Evolutionary conservation across 2,888 invertebrate genomes (phyloP), one percentile per base, ranked within the genome.

Genomic region (Meghimatium bilineatum): DNA sequence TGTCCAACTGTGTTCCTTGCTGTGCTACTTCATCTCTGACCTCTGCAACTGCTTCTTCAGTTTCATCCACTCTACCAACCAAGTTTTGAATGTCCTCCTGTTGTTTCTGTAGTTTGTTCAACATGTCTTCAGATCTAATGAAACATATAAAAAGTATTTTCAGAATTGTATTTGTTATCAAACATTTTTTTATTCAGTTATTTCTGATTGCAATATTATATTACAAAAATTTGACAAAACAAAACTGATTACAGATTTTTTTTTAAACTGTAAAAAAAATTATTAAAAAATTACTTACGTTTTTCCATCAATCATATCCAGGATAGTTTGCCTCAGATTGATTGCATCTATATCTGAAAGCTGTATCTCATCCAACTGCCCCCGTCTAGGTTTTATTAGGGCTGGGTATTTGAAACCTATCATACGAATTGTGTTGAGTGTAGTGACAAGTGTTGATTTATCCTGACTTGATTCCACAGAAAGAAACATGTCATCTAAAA

Each of bases 261-360:
- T 44, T 44, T 44, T 44, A 8, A 44, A 5, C 44, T 12, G 6
- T 44, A 12, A 12, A 44, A 5, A 12, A 44, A 44, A 8, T 44
- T 44, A 44, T 44, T 44, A 8, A n/a, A n/a, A 56, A 20, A 10
- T 26, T 17, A 60, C 84, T 67, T 71, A 91, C 91, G 89, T 90
- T 85, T 88, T 88, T 10, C 91, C 91, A 67, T 91, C 91, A 34
- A 92, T 88, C 76, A 91, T 85, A 44, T 90, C 89, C 12, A 91
- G 82, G 20, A 91, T 77, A 38, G 85, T 71, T 38, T 87, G 83
- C 69, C 86, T 87, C 17, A 81, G 71, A n/a, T 89, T 88, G 44
- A 87, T 88, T n/a, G 88, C 75, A n/a, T 86, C 82, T 6, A 88
- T 85, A 56, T 87, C 82, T 14, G 81, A 80, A 17, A 87, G 82